These are phyloP conservation scores for Tyto alba DNA, from an alignment of 2,113 vertebrate genomes.

Conservation along the genomic window DNA sequence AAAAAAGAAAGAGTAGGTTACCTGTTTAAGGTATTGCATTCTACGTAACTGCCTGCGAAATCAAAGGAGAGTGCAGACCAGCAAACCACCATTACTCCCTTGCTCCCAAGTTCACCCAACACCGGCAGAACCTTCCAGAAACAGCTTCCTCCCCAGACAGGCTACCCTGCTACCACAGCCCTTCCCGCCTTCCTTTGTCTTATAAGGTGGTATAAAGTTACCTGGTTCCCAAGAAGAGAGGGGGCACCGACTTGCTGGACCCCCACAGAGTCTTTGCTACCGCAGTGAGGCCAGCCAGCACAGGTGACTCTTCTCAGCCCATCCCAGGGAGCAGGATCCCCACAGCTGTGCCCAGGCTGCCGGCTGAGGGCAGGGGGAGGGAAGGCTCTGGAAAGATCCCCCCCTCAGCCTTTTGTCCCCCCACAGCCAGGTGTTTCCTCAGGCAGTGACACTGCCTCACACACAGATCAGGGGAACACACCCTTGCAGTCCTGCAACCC, in stretches of 20 bases:
- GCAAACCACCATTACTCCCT: too few species aligned
- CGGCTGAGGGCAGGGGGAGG: neutral
- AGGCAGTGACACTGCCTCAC: neutral
- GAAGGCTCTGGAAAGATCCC: neutral
- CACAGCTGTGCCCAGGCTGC: neutral
- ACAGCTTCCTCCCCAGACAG: too few species aligned
- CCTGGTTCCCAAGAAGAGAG: too few species aligned
- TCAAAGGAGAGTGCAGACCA: accelerated
- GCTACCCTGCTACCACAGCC: too few species aligned
- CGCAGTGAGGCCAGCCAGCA: accelerated
- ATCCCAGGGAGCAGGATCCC: too few species aligned
- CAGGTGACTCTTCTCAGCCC: neutral
- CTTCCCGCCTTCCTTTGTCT: accelerated
- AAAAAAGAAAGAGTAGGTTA: too few species aligned
- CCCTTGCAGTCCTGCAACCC: neutral
- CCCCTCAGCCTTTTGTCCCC: too few species aligned
- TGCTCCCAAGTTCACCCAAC: neutral
- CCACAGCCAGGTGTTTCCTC: neutral
- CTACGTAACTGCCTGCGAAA: too few species aligned
- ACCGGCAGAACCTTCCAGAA: neutral
- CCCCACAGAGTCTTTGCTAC: accelerated
- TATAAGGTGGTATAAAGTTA: accelerated
- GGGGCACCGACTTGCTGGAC: accelerated
- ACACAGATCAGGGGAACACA: neutral
- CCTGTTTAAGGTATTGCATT: neutral